Percentiles rank a stretch among this genome's conserved stretches.
Evolutionary conservation across 2,113 vertebrate genomes (phyloP).

Genomic region (Silurus meridionalis): DNA sequence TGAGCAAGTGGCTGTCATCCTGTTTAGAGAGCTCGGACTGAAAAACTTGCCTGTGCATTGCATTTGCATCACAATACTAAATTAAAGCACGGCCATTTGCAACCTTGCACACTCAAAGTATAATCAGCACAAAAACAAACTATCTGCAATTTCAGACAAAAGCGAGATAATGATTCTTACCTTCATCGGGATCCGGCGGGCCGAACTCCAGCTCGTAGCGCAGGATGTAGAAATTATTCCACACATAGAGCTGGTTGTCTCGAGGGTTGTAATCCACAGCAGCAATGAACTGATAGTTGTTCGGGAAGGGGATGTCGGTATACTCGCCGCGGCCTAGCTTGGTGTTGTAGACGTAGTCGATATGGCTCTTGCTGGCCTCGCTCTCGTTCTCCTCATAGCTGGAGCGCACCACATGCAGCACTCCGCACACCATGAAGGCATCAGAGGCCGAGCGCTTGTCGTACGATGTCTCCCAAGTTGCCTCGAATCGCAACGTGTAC

Average conservation of each 20-base stretch:
- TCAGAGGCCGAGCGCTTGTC: constrained; percentile 97
- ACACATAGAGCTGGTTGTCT: constrained; percentile 96
- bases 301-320: constrained; percentile 90
- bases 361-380: constrained; percentile 86
- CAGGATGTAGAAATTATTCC: constrained; percentile 98
- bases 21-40: constrained; percentile 61
- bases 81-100: constrained; percentile 65
- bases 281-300: constrained; percentile 96
- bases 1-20: constrained; percentile 63
- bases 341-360: constrained; percentile 95
- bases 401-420: constrained; percentile 93
- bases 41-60: constrained; percentile 53
- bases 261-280: constrained; percentile 99
- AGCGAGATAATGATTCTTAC: constrained; percentile 68
- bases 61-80: constrained; percentile 63
- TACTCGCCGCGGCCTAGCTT: constrained; percentile 86
- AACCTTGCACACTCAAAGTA: constrained; percentile 41
- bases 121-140: constrained; percentile 30
- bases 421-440: constrained; percentile 96
- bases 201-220: constrained; percentile 94
- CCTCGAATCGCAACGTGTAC: constrained; percentile 94
- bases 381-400: constrained; percentile 97
- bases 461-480: constrained; percentile 91
- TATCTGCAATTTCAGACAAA: constrained; percentile 2
- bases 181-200: constrained; percentile 93